These are phyloP conservation scores for Alouatta palliata DNA, from an alignment of 2,113 vertebrate species.

Conservation along the genomic window DNA sequence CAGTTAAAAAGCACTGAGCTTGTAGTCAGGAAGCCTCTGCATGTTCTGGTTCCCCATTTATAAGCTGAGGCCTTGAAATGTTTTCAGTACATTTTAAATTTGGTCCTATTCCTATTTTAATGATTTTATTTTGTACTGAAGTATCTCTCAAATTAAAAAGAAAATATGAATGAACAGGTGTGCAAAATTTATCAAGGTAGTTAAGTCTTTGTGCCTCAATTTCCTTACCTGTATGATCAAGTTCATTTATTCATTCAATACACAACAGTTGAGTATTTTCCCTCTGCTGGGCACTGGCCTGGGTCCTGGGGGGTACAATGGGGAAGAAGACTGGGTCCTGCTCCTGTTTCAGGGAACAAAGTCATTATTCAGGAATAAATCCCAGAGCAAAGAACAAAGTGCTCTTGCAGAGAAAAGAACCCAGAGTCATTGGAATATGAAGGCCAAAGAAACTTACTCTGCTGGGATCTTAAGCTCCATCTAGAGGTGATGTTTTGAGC, in stretches of 20 bases:
- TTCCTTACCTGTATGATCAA: background rate
- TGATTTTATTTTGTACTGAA: background rate
- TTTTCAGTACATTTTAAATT: background rate
- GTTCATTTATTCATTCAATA: background rate
- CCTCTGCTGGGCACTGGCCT: background rate
- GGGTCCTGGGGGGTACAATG: background rate
- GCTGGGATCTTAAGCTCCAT: background rate
- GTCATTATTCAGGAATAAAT: background rate
- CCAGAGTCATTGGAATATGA: background rate
- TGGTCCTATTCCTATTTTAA: background rate
- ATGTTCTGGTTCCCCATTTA: background rate
- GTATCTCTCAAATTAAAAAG: conserved; percentile 20
- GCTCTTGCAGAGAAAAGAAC: background rate
- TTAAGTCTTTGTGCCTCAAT: background rate
- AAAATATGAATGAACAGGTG: background rate
- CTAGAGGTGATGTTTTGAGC: background rate
- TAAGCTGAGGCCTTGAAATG: background rate
- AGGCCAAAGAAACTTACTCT: background rate
- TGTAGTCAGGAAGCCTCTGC: background rate
- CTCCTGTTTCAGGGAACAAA: background rate
- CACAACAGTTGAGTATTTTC: background rate
- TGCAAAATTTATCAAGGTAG: background rate
- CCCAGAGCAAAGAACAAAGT: background rate
- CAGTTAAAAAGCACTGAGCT: background rate
- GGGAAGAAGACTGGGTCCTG: background rate